Evolutionary conservation across 2,113 vertebrate genomes (phyloP).

Genomic region (Willisornis vidua): DNA sequence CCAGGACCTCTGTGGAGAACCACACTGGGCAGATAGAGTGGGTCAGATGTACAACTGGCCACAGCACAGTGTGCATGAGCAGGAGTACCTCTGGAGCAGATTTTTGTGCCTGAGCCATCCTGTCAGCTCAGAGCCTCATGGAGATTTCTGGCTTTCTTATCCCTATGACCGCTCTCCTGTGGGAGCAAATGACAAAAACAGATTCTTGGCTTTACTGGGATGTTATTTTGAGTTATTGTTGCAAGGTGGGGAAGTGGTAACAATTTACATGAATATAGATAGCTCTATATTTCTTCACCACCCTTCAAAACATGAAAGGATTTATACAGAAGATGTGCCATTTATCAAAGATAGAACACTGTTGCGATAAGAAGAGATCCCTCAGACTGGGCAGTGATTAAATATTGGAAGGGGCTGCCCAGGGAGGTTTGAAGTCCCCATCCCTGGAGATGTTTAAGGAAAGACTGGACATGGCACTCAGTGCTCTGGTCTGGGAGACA

Average conservation of each 20-base stretch:
- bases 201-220: background rate
- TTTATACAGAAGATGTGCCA: background rate
- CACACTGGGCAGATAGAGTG: accelerated
- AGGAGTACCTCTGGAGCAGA: background rate
- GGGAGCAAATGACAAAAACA: background rate
- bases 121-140: accelerated
- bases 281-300: background rate
- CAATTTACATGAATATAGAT: background rate
- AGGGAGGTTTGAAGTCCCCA: background rate
- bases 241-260: background rate
- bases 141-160: background rate
- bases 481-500: background rate
- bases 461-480: background rate
- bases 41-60: background rate
- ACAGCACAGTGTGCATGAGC: accelerated
- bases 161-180: background rate
- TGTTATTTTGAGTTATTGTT: background rate
- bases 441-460: background rate
- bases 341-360: background rate
- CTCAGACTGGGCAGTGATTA: background rate
- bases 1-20: background rate
- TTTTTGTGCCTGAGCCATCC: background rate
- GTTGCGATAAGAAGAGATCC: background rate
- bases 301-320: background rate
- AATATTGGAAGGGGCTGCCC: background rate